Evolutionary conservation across 2,113 vertebrate species (phyloP), one percentile per base, ranked within the genome.

Genomic region (Lophochroa leadbeateri): DNA sequence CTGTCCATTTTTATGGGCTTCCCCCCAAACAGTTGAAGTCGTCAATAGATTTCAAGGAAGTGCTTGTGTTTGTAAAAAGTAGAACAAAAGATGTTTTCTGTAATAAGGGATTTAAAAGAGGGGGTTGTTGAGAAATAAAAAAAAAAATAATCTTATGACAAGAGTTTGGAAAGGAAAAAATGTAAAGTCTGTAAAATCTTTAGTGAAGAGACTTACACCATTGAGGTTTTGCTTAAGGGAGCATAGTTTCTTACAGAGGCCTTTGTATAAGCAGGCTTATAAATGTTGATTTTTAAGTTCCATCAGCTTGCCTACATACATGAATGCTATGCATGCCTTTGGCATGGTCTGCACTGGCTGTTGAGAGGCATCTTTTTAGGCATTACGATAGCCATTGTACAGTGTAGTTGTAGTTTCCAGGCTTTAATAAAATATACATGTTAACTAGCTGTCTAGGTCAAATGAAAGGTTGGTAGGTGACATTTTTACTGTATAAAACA

Each of bases 21-120:
- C 25, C 8, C n/a, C 35, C 18, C 13, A 74, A 49, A 74, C 0
- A 0, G 44, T 3, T 61, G 67, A 58, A 10, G 6, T 60, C 5
- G 7, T 41, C 47, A 61, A 0, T 39, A 90, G 69, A 57, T 49
- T 92, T 17, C 74, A 72, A 78, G 37, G 37, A 65, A 61, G 33
- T 28, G 25, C 90, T 55, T 71, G 9, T 79, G 9, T 72, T 81
- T 82, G 57, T 82, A 53, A 71, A 47, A 75, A 49, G 8, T 43
- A 10, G 39, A n/a, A 39, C 60, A 81, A 69, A 79, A 47, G 12
- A 25, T 67, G 13, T 35, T 63, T 64, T 81, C 16, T 69, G 10
- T n/a, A 79, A 3, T 57, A 75, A 69, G 16, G 23, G 7, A 39
- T 86, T 92, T 85, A 58, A 76, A 74, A 82, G 68, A 52, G 9